phyloP scores from a whole-genome alignment of 2,888 invertebrate genomes.

The Euplexia lucipara region DNA sequence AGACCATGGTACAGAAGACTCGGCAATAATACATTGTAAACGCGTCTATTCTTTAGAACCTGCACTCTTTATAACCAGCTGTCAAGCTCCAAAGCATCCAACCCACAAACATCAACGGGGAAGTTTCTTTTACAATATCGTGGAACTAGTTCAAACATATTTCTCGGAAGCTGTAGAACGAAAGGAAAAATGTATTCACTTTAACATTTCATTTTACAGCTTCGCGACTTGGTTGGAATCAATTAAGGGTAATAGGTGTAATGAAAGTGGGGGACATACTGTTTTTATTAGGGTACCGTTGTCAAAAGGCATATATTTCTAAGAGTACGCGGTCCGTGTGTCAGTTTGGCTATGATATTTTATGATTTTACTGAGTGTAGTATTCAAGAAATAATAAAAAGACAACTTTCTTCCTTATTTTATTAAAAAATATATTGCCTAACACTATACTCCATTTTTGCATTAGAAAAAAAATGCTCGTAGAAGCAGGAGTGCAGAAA shows the following conservation, averaged over 20 bases:
- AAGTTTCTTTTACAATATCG: conserved; percentile 38
- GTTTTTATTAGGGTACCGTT: neutral
- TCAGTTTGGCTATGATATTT: no score
- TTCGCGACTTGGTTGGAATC: conserved; percentile 24
- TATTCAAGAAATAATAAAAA: no score
- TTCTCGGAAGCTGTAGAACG: conserved; percentile 35
- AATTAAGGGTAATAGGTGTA: conserved; percentile 6
- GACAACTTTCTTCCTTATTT: no score
- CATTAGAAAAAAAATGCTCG: no score
- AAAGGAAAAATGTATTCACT: conserved; percentile 36
- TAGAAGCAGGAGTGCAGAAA: no score
- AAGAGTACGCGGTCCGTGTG: no score
- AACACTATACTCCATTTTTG: no score
- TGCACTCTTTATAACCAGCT: conserved; percentile 20
- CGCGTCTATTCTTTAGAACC: conserved; percentile 16
- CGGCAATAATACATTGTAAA: conserved; percentile 21
- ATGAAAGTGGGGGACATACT: neutral
- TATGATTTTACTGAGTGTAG: no score
- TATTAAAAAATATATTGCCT: no score
- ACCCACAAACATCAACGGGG: conserved; percentile 26
- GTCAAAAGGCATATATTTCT: no score
- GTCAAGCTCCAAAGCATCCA: conserved; percentile 12
- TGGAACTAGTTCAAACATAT: conserved; percentile 42
- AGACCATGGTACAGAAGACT: conserved; percentile 1
- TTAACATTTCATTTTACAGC: conserved; percentile 43